Evolutionary conservation across 64 coral and sea anemone genomes (phyloP).

Genomic region (Actinia tenebrosa): DNA sequence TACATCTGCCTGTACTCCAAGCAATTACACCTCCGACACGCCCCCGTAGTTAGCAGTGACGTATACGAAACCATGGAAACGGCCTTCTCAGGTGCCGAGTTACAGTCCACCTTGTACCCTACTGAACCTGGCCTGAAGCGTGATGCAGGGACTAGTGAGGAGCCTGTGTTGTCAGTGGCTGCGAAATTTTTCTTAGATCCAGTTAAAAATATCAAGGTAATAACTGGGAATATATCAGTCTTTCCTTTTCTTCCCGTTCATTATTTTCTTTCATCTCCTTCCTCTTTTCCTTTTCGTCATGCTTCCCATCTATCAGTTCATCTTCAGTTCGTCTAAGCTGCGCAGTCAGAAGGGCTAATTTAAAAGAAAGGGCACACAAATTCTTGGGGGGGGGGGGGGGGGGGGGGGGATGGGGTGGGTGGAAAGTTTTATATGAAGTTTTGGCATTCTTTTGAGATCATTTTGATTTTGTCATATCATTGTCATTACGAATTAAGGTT

Average conservation of each 20-base stretch:
- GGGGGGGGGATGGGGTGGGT: too few species aligned
- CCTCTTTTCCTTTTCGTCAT: neutral
- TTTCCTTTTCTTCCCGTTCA: too few species aligned
- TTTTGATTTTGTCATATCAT: too few species aligned
- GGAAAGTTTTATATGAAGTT: too few species aligned
- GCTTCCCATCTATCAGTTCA: too few species aligned
- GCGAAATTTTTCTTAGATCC: slow-evolving; percentile 76
- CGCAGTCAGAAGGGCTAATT: too few species aligned
- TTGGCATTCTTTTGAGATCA: too few species aligned
- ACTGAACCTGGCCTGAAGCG: slow-evolving; percentile 65
- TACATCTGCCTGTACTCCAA: slow-evolving; percentile 78
- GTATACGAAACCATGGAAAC: slow-evolving; percentile 71
- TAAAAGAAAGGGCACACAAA: too few species aligned
- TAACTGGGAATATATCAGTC: too few species aligned
- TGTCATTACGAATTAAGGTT: too few species aligned
- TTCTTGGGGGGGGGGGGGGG: too few species aligned
- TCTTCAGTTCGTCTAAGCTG: neutral
- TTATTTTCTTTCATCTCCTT: neutral
- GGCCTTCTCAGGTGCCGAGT: slow-evolving; percentile 76
- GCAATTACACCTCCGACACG: slow-evolving; percentile 51
- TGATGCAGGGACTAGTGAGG: slow-evolving; percentile 9
- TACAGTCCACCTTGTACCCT: slow-evolving; percentile 78
- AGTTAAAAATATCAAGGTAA: slow-evolving; percentile 78
- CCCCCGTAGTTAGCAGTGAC: slow-evolving; percentile 53
- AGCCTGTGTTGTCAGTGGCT: slow-evolving; percentile 87